Base-by-base conservation (phyloP, 2,888 invertebrate genomes). In the Agrilus mali region DNA sequence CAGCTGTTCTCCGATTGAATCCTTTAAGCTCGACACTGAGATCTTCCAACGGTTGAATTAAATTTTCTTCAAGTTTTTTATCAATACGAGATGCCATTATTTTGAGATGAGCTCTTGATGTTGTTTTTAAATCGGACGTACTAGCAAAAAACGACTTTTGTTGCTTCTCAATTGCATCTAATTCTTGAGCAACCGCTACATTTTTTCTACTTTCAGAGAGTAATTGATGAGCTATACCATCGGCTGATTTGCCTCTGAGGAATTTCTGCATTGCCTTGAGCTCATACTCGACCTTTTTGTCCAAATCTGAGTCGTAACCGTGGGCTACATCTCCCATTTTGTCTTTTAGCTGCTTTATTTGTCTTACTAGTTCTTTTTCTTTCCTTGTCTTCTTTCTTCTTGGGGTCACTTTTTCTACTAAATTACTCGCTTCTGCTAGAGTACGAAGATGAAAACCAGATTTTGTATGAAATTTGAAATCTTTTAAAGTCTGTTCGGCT, bases 241-340 rank as follows among this genome's bases (percentile, higher is more conserved):
- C 78, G 6, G 85, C 85, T 3, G 86, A 85, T 70, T 81, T 85
- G 40, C 84, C 85, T 55, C 80, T 74, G 38, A 83, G 62, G 54
- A 68, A 71, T 50, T 72, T 73, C 51, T 73, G 71, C 36, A 67
- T 60, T 12, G 68, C 64, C 50, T 64, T 57, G 17, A 66, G 49
- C 33, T 61, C 59, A 5, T 51, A 65, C 46, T 67, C 67, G 41
- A 66, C 60, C 50, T 68, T 66, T 53, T 64, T 66, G 46, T 72
- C 70, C 44, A 67, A 53, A 49, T 69, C 62, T 49, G 66, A 63
- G 58, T 70, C 66, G 56, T 67, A 67, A 51, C 63, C 63, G 50
- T 69, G 60, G 54, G 71, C 60, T 27, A 10, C 27, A 40, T 72
- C 69, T 45, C 67, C 67, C 41, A 67, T 68, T 50, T 65, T 67